Conservation (phyloP, 1,140 invertebrate species). For the Calycopis cecrops region DNA sequence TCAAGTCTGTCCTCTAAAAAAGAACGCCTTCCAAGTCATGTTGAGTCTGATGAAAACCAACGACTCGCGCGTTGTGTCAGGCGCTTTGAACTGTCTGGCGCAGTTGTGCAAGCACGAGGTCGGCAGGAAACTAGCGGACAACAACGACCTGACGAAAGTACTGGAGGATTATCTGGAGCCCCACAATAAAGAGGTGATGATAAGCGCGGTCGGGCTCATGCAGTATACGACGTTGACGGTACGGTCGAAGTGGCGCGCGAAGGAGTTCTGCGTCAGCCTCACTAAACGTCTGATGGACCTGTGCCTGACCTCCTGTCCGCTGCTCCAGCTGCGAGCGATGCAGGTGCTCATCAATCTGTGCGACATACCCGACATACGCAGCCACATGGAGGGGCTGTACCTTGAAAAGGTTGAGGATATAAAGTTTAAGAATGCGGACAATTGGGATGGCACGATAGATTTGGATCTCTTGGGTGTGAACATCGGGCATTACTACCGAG, state of each 20-base stretch:
- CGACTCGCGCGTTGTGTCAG: conserved; percentile 38
- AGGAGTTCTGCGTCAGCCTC: conserved; percentile 41
- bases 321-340: conserved; percentile 48
- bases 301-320: conserved; percentile 33
- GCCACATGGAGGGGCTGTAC: conserved; percentile 43
- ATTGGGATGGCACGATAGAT: conserved; percentile 60
- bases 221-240: conserved; percentile 52
- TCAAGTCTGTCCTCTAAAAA: conserved; percentile 39
- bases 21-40: conserved; percentile 59
- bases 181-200: conserved; percentile 33
- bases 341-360: conserved; percentile 59
- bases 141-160: conserved; percentile 45
- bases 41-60: conserved; percentile 38
- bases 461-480: conserved; percentile 44
- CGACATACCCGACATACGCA: conserved; percentile 54
- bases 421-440: conserved; percentile 45
- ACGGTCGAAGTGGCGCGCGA: conserved; percentile 58
- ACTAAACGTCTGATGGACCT: conserved; percentile 37
- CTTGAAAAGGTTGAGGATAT: conserved; percentile 37
- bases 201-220: conserved; percentile 49
- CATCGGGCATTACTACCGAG: conserved; percentile 52
- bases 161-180: conserved; percentile 33
- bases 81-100: conserved; percentile 54
- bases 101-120: conserved; percentile 55
- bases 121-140: conserved; percentile 51